Evolutionary conservation across 2,113 vertebrate genomes (phyloP), one percentile per base, ranked within the genome.

Genomic region (Trematomus loennbergii): DNA sequence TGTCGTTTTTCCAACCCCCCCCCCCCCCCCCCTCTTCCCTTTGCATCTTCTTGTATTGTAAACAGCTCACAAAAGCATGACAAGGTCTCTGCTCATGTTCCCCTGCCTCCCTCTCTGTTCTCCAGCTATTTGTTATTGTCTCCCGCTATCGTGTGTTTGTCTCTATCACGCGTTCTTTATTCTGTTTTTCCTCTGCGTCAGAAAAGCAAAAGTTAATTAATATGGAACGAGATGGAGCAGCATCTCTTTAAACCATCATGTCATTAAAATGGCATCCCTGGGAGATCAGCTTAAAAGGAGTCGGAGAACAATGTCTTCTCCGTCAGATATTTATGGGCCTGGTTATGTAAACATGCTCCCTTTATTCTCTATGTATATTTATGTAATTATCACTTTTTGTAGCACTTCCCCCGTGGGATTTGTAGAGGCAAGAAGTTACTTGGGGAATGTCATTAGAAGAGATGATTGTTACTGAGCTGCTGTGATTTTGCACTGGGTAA

Each of bases 361-460:
- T 97, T 98, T 97, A 97, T 97, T 97, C 96, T 97, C 96, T 96
- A 97, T 97, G 97, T 98, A 97, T 97, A 97, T 97, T 98, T 98
- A 98, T 98, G 98, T 98, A 97, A 99, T 99, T 98, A 99, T 98
- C 98, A 98, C 94, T 97, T 98, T 97, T 97, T 97, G 97, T 97
- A 96, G 95, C 95, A 79, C 90, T 91, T 93, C 88, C 95, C 97
- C 96, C 97, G 57, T 86, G 96, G 96, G 97, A 96, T 77, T 86
- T 17, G 49, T 81, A 71, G 89, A 94, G 94, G 93, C 94, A 96
- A 96, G 96, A 95, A 96, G 91, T 92, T 96, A 96, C 97, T 97
- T 91, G 96, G 96, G 97, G 96, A 97, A 97, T 96, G 96, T 98
- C 97, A 99, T 97, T 97, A 97, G 96, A 98, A 95, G 95, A 97